Evolutionary conservation across 2,113 vertebrate genomes (phyloP), one percentile per base, ranked within the genome.

Genomic region (Aramus guarauna): DNA sequence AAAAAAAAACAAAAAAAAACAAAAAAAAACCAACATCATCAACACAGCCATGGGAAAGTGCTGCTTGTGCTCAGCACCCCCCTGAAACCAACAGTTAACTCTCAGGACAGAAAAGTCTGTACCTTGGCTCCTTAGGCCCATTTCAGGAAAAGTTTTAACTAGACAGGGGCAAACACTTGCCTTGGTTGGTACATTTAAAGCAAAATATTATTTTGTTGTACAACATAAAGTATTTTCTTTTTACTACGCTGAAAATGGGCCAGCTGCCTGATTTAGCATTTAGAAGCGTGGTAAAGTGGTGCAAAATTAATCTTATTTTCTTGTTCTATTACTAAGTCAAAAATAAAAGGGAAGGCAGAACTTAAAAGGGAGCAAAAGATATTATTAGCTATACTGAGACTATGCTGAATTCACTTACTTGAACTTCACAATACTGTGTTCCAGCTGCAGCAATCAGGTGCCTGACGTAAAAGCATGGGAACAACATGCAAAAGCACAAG

Each of bases 401-500:
- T 85, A 59, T 9, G 30, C 41, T 79, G 50, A 85, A 80, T 79
- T 88, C 63, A 84, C 59, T 79, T 63, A 36, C 58, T 68, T 69
- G 53, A 88, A 62, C 66, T 74, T 37, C 15, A 27, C 63, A 72
- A 72, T 8, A 36, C 88, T 89, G n/a, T 82, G 67, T 79, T 79
- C 88, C 88, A 80, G 85, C 84, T 85, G 84, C 96, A 96, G 73
- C 80, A 67, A 59, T 43, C 64, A 60, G 66, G 48, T 36, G 45
- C 56, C 68, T 45, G 52, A 59, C 36, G n/a, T 16, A 81, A 89
- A 75, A 82, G 48, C 74, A 55, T 0, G 32, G 58, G n/a, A 69
- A 85, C 71, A 91, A 55, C 43, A 88, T 6, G 20, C 58, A 77
- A 50, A 77, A 87, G 27, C 79, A 30, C 43, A 55, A 16, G 7